These are phyloP conservation scores for Thaumetopoea pityocampa DNA, from an alignment of 1,140 invertebrate genomes.

Conservation along the genomic window DNA sequence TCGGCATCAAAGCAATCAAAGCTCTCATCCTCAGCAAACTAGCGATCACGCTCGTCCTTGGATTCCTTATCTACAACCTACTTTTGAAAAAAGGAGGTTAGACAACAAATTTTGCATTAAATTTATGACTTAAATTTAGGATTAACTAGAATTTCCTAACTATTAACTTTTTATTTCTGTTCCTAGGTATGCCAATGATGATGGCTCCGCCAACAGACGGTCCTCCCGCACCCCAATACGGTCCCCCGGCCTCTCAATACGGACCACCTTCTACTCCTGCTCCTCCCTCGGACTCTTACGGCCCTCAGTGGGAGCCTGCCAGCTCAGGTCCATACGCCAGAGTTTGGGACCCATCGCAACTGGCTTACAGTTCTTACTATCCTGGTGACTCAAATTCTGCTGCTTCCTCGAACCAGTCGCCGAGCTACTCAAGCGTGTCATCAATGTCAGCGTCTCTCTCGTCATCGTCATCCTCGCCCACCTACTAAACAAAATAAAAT, in stretches of 20 bases:
- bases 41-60: slow-evolving; percentile 85
- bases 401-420: slow-evolving; percentile 72
- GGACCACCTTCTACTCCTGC: slow-evolving; percentile 78
- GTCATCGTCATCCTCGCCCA: slow-evolving; percentile 52
- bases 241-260: slow-evolving; percentile 76
- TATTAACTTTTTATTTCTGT: slow-evolving; percentile 6
- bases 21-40: slow-evolving; percentile 89
- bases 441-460: slow-evolving; percentile 60
- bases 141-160: background rate
- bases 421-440: slow-evolving; percentile 74
- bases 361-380: slow-evolving; percentile 88
- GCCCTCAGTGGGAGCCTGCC: slow-evolving; percentile 82
- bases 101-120: background rate
- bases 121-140: background rate
- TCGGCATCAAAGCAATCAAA: slow-evolving; percentile 88
- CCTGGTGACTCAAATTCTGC: slow-evolving; percentile 77
- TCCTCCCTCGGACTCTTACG: slow-evolving; percentile 81
- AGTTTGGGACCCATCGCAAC: slow-evolving; percentile 82
- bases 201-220: slow-evolving; percentile 77
- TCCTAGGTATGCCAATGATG: slow-evolving; percentile 84
- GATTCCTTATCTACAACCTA: slow-evolving; percentile 86
- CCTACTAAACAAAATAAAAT: slow-evolving; percentile 43
- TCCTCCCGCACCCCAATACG: slow-evolving; percentile 64
- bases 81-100: slow-evolving; percentile 82
- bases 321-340: slow-evolving; percentile 83